Evolutionary conservation across 1,140 invertebrate species (phyloP), one percentile per base, ranked within the genome.

Genomic region (Drosophila orena): DNA sequence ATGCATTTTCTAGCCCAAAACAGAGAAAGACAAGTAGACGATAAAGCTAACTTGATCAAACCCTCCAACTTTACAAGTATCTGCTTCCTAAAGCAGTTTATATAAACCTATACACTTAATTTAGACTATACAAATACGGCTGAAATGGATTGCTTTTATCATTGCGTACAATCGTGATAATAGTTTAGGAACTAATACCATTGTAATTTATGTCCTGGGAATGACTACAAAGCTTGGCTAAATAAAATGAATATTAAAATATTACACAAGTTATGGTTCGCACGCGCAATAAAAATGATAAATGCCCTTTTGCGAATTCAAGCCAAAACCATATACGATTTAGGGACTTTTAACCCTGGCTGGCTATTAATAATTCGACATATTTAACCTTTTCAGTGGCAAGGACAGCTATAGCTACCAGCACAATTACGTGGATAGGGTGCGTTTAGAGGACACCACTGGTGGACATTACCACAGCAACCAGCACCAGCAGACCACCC

Each of bases 371-470:
- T 15, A 42, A 17, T 42, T 47, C 30, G 8, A 30, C 24, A 2
- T 12, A 44, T 7, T 34, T 15, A n/a, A 59, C 12, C 12, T 12
- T 24, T 40, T 4, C 40, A 79, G 84, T 17, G 60, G 84, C 59
- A 88, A 88, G 60, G 76, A 88, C 37, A 79, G 57, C 64, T 91
- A 84, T 38, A 92, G 78, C 62, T 92, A 91, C 54, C 84, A 89
- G 54, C 65, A 49, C 68, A 83, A 17, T 53, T 64, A 50, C 77
- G 64, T 68, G 60, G 64, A 68, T 43, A 60, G 64, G 30, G 64
- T 68, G 64, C 64, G 64, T 65, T 22, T 68, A 38, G 64, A 68
- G 64, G 70, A 38, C 37, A 73, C 54, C 11, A 60, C 35, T 12
- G 34, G 27, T n/a, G 44, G 37, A 8, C 49, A 46, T 1, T 57